Evolutionary conservation across 2,888 invertebrate genomes (phyloP).

Genomic region (Callimorpha dominula): DNA sequence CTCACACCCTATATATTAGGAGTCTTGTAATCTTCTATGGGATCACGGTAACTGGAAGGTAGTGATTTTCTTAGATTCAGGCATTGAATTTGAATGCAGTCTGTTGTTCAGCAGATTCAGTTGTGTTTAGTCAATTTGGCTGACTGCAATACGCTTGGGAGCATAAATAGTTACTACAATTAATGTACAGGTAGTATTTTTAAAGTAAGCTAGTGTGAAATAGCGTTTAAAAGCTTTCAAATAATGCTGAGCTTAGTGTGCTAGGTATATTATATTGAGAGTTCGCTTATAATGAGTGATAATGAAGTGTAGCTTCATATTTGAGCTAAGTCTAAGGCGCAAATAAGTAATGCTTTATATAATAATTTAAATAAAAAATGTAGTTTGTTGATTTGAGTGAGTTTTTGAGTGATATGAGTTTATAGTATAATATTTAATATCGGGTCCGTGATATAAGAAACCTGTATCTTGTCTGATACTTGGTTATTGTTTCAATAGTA

Average conservation of each 20-base stretch:
- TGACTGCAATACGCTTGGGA: background rate
- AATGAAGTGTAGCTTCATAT: conserved; percentile 4
- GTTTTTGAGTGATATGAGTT: conserved; percentile 5
- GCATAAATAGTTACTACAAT: background rate
- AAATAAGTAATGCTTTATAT: conserved; percentile 2
- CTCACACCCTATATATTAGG: background rate
- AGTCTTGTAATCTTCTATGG: too few species aligned
- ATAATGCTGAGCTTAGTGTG: conserved; percentile 3
- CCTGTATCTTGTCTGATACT: too few species aligned
- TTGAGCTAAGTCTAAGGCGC: background rate
- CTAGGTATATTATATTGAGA: background rate
- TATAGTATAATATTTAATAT: background rate
- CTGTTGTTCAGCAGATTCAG: background rate
- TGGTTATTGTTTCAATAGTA: background rate
- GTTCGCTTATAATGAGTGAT: conserved; percentile 5
- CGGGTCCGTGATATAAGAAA: background rate
- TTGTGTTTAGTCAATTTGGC: background rate
- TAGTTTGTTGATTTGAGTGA: conserved; percentile 9
- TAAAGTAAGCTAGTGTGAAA: background rate
- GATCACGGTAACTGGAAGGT: too few species aligned
- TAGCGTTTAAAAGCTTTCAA: background rate
- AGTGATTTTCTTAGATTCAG: background rate
- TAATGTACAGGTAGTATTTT: background rate
- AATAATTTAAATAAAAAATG: background rate
- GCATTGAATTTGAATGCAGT: background rate